A percentile compares a stretch with the other conserved stretches of the same genome.
Evolutionary conservation across 1,140 invertebrate genomes (phyloP).

Genomic region (Plectrocnemia conspersa): DNA sequence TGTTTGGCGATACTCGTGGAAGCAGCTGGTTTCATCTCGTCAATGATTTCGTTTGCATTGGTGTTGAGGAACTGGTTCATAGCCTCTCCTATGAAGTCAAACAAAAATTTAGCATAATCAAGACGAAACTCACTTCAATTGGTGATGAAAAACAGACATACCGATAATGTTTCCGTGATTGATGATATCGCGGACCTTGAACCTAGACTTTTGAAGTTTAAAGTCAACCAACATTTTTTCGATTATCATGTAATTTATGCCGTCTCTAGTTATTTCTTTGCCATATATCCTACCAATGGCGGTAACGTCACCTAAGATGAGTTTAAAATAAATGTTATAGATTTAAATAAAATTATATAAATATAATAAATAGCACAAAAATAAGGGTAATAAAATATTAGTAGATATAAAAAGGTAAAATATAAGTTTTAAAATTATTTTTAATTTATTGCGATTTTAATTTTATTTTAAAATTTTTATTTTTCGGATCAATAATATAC

Average conservation of each 20-base stretch:
- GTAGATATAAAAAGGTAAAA: background rate
- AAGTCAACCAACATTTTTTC: constrained; percentile 66
- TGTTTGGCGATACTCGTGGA: constrained; percentile 68
- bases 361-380: constrained; percentile 1
- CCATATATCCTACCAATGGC: constrained; percentile 67
- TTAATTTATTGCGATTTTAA: constrained; percentile 10
- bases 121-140: background rate
- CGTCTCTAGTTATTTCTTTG: constrained; percentile 56
- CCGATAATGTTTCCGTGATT: constrained; percentile 72
- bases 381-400: background rate
- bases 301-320: constrained; percentile 59
- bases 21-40: constrained; percentile 76
- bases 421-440: background rate
- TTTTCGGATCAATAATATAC: no score
- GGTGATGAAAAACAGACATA: constrained; percentile 25
- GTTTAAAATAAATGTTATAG: constrained; percentile 3
- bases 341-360: background rate
- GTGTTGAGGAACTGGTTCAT: constrained; percentile 83
- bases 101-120: background rate
- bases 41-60: constrained; percentile 76
- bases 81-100: constrained; percentile 57
- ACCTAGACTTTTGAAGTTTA: constrained; percentile 61
- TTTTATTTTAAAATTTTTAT: no score
- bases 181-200: constrained; percentile 64
- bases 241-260: constrained; percentile 61